Evolutionary conservation across 2,888 invertebrate genomes (phyloP).

Genomic region (Luperina testacea): DNA sequence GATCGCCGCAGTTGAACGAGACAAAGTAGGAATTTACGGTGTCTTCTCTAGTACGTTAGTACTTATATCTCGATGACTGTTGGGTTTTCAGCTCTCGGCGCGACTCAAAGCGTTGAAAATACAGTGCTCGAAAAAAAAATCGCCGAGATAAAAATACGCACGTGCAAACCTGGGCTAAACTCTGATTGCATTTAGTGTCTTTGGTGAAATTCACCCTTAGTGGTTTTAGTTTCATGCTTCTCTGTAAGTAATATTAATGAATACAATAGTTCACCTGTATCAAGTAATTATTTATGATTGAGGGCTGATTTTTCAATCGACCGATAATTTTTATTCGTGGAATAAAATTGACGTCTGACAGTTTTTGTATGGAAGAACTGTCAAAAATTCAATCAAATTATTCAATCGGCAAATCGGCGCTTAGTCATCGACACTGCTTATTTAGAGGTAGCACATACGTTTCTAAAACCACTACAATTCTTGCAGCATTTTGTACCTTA

Average conservation of each 20-base stretch:
- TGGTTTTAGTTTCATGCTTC: background rate
- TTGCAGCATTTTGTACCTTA: background rate
- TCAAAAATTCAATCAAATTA: too few species aligned
- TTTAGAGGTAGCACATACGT: background rate
- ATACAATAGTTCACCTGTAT: background rate
- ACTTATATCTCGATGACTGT: too few species aligned
- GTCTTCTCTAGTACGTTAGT: too few species aligned
- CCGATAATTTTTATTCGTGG: too few species aligned
- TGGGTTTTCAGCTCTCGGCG: too few species aligned
- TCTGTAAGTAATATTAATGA: background rate
- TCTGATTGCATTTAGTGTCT: background rate
- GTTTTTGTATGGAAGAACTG: too few species aligned
- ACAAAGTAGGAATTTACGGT: too few species aligned
- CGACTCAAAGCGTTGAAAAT: background rate
- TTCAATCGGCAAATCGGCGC: too few species aligned
- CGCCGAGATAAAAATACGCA: background rate
- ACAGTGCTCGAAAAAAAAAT: background rate
- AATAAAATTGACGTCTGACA: too few species aligned
- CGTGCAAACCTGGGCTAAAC: background rate
- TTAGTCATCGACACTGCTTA: background rate
- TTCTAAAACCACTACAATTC: background rate
- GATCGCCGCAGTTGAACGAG: too few species aligned
- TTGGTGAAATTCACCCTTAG: background rate
- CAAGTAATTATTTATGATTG: background rate
- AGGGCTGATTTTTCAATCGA: too few species aligned